Base-by-base conservation (phyloP, 2,113 vertebrate genomes). In the Toxotes jaculatrix region DNA sequence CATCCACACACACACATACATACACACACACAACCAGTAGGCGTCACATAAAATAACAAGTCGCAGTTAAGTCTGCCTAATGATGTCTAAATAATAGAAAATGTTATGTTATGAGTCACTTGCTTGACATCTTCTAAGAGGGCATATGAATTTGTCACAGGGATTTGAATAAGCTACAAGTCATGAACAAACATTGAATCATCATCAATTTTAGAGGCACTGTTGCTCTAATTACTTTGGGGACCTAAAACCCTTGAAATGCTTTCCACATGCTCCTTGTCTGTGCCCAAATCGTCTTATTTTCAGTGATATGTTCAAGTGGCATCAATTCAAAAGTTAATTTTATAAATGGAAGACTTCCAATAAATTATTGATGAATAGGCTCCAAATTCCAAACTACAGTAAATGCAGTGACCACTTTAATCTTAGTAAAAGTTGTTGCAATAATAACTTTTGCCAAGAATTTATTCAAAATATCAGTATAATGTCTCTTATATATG, bases 391-490 rank as follows among this genome's bases (percentile, higher is more conserved):
- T 34, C 2, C 43, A 74, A 56, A 7, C 19, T 10, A 60, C n/a
- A 57, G 9, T 57, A 34, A 27, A 55, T 43, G 27, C 7, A 19
- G 5, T 47, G 13, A 66, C n/a, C 5, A 32, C n/a, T 38, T 17
- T 12, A 64, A 60, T 36, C 43, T 21, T 40, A 38, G 31, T 43
- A 23, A 67, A 40, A 32, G 10, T 23, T 67, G 38, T 16, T 6
- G 1, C 7, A 38, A 66, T 17, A 1, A 9, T 12, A 43, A 45
- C 21, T 34, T 0, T 73, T 12, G 32, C 27, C 27, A 42, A 51
- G 3, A 80, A 8, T 62, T 70, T 23, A 51, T 65, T 66, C 23
- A 49, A 81, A 75, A 34, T 67, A 61, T 43, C 31, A 34, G 45
- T 16, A 51, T n/a, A 27, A 27, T 27, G 27, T 27, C 27, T 27